Percentiles rank a stretch among this genome's conserved stretches.
phyloP scores from a whole-genome alignment of 2,113 vertebrate genomes.

The Mirounga angustirostris region DNA sequence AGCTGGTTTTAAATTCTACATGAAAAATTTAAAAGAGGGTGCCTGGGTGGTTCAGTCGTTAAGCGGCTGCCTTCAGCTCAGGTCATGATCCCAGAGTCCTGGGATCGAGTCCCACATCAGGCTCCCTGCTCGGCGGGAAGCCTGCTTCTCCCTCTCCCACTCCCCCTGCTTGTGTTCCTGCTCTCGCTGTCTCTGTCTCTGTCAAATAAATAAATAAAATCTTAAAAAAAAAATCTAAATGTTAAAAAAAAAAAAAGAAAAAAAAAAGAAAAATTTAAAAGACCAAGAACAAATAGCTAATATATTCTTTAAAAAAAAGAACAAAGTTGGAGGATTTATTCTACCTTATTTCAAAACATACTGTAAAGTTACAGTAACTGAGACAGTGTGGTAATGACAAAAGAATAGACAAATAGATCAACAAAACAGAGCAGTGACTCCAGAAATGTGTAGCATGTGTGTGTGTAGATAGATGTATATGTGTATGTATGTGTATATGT shows the following conservation, averaged over 20 bases:
- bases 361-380: neutral
- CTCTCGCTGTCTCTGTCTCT: no score
- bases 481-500: neutral
- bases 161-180: no score
- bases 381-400: neutral
- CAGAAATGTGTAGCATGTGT: neutral
- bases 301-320: neutral
- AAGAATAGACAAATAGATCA: neutral
- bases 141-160: no score
- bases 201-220: no score
- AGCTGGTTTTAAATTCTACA: neutral
- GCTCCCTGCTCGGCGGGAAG: no score
- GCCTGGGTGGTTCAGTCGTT: no score
- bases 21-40: neutral
- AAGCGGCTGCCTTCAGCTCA: no score
- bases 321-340: neutral
- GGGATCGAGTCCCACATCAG: no score
- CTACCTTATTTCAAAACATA: neutral
- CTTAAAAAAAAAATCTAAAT: no score
- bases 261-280: neutral
- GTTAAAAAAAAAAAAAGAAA: no score
- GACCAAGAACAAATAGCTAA: neutral
- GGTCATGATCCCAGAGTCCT: no score
- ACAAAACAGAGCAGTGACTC: neutral
- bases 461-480: no score